Evolutionary conservation across 1,140 invertebrate species (phyloP), one percentile per base, ranked within the genome.

Genomic region (Sitobion miscanthi): DNA sequence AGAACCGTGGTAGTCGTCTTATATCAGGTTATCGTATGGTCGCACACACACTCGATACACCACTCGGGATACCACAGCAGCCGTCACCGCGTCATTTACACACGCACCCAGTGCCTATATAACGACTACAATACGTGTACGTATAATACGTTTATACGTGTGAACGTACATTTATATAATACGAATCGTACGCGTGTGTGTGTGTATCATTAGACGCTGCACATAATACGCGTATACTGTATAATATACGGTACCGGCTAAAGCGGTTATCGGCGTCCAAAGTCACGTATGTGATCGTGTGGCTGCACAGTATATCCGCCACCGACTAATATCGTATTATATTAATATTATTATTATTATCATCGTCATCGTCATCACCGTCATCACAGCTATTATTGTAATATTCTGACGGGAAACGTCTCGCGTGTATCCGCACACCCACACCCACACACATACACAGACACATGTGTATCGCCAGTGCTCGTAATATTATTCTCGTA

Each of bases 231-330:
- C 45, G 11, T 30, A 91, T 23, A 30, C 45, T 47, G 9, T 7
- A 47, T 47, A 47, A 8, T 9, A 47, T 47, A 25, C 54, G 54
- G 11, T 45, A 47, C 57, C 11, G 69, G 45, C 69, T 91, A 91
- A 91, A 91, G 45, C 90, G 90, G 82, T 91, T 91, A 83, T 91
- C 20, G 23, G n/a, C 30, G 69, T 49, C 90, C n/a, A 82, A 82
- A 83, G 69, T 91, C 90, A 91, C 90, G 90, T 91, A 91, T 77
- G 14, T 23, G n/a, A 11, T 11, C 0, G 42, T 69, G 57, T 77
- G 38, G 25, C 52, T 83, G 38, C 42, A 42, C 82, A 23, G 82
- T 83, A n/a, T 21, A 7, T 83, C 82, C 9, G 23, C 20, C 83
- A 23, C 38, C 38, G 38, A 86, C 42, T 42, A 45, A 45, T 86